phyloP scores from a whole-genome alignment of 2,113 vertebrate genomes.

The Zonotrichia leucophrys region DNA sequence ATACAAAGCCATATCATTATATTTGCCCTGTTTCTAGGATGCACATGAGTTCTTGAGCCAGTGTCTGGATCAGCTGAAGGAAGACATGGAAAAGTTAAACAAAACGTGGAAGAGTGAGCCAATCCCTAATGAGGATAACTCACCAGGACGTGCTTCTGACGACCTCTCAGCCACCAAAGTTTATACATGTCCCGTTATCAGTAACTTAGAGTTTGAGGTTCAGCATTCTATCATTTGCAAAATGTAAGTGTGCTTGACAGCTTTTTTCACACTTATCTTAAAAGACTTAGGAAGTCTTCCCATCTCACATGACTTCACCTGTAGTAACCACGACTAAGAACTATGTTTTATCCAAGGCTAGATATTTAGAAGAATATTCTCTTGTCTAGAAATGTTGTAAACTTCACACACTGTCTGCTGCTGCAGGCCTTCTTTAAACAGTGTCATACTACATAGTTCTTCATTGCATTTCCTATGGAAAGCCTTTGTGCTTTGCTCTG shows the following conservation, averaged over 20 bases:
- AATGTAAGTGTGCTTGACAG: constrained; percentile 78
- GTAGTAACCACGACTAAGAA: neutral
- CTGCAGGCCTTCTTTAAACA: neutral
- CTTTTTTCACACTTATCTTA: neutral
- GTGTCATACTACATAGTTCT: neutral
- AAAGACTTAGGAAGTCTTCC: neutral
- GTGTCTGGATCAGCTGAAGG: constrained; percentile 97
- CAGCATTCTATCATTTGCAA: constrained; percentile 97
- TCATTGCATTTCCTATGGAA: neutral
- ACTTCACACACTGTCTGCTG: fast-evolving
- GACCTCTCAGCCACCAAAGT: constrained; percentile 85
- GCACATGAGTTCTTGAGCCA: constrained; percentile 98
- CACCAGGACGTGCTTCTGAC: constrained; percentile 66
- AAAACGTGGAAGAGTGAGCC: constrained; percentile 89
- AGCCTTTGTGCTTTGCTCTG: neutral
- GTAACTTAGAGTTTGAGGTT: constrained; percentile 97
- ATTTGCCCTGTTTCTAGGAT: constrained; percentile 76
- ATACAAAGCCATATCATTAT: neutral
- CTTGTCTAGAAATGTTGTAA: neutral
- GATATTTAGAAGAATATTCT: neutral
- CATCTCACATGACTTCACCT: neutral
- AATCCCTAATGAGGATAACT: constrained; percentile 77
- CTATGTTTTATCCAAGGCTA: neutral
- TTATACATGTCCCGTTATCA: constrained; percentile 92
- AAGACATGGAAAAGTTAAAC: constrained; percentile 96